These are phyloP conservation scores for Aphrophora alni DNA, from an alignment of 2,888 invertebrate species.

Conservation along the genomic window DNA sequence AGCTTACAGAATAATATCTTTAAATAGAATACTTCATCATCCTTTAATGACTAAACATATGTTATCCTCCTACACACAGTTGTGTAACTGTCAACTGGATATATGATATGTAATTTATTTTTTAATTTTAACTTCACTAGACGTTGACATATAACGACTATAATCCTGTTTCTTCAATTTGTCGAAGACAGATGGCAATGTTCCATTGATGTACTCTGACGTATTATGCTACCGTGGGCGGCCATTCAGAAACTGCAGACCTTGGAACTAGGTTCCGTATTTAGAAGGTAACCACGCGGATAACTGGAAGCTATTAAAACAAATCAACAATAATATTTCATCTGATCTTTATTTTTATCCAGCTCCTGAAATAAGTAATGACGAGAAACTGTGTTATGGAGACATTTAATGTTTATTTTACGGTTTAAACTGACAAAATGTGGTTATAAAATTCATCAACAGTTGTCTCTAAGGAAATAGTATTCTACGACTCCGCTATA, in stretches of 20 bases:
- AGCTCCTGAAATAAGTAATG: too few relatives aligned
- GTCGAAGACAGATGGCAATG: not conserved
- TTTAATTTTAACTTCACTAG: not conserved
- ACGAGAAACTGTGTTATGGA: too few relatives aligned
- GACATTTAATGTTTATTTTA: too few relatives aligned
- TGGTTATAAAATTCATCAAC: too few relatives aligned
- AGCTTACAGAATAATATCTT: not conserved
- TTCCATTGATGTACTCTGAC: not conserved
- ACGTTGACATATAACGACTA: not conserved
- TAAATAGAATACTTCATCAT: not conserved
- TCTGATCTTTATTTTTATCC: not conserved
- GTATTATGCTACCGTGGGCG: not conserved
- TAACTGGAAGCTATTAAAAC: not conserved
- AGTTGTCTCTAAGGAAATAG: too few relatives aligned
- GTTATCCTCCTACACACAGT: not conserved
- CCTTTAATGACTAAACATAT: not conserved
- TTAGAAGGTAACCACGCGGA: not conserved
- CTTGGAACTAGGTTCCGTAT: constrained; percentile 5
- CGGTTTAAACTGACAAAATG: too few relatives aligned
- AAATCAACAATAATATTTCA: not conserved
- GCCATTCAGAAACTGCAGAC: not conserved
- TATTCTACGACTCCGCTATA: too few relatives aligned
- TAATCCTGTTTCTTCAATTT: not conserved
- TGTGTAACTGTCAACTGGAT: not conserved
- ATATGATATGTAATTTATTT: not conserved